Evolutionary conservation across 1,140 invertebrate species (phyloP), one percentile per base, ranked within the genome.

Genomic region (Metopolophium dirhodum): DNA sequence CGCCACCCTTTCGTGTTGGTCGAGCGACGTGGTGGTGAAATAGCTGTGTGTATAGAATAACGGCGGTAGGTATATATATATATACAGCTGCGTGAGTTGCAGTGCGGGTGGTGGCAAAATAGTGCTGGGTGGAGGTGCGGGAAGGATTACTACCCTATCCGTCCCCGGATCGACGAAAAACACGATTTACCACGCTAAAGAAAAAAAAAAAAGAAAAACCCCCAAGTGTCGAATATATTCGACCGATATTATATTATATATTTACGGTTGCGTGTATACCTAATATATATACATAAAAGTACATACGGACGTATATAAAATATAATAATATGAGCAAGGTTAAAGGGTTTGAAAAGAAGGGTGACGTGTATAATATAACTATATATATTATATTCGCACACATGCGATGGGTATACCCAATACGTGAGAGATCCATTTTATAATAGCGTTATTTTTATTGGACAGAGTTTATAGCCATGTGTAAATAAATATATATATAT

Each of bases 391-490:
- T 47, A 87, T 77, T 77, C 61, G 7, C 14, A 77, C 61, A n/a
- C n/a, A 77, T 77, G 30, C n/a, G 35, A 0, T 57, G 85, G 11
- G 23, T 26, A 41, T 47, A 30, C 30, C 61, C 61, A 77, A 57
- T 37, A 51, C 87, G 88, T 51, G 87, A 49, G 87, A 89, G 88
- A 89, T 89, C 51, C 51, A 37, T 89, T 89, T 89, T 89, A 89
- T 89, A 89, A 89, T 57, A 37, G 35, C 35, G 51, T 57, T 89
- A 89, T 89, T 89, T 89, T 89, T 89, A 89, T 89, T 89, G 87
- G 87, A 54, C 87, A 30, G 41, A 86, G 37, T 86, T 86, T 86
- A 86, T 86, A 86, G 85, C 23, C 9, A 30, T 49, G 26, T 86
- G 61, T 18, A 45, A 41, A 86, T 86, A 45, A 45, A 30, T 86